Evolutionary conservation across 1,140 invertebrate species (phyloP).

Genomic region (Aplysia californica): DNA sequence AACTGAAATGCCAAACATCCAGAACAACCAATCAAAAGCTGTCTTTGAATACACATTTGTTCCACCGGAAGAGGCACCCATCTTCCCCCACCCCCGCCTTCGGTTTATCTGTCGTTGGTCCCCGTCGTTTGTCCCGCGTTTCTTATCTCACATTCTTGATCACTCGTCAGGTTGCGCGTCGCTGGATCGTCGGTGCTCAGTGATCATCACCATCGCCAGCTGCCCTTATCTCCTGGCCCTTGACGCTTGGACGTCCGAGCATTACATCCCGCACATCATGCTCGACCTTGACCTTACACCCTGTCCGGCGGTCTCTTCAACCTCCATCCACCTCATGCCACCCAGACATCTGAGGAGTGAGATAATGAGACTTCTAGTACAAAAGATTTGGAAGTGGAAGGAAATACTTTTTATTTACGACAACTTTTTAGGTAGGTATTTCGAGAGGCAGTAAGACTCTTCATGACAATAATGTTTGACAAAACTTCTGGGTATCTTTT

Average conservation of each 20-base stretch:
- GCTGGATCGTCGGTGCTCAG: not conserved
- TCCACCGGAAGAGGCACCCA: no score
- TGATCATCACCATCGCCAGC: conserved; percentile 10
- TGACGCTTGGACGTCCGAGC: not conserved
- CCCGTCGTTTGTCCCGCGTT: no score
- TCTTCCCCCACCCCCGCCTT: no score
- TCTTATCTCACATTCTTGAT: no score
- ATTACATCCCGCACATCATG: not conserved
- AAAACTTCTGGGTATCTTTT: no score
- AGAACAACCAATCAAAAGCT: no score
- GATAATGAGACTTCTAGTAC: not conserved
- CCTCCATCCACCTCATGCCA: conserved; percentile 1
- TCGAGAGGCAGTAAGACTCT: no score
- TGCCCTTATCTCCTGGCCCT: not conserved
- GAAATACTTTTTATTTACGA: conserved; percentile 10
- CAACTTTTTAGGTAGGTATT: conserved; percentile 14
- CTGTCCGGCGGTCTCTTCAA: not conserved
- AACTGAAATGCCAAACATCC: no score
- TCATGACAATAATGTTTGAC: no score
- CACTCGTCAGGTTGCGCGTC: conserved; percentile 1
- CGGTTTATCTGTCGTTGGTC: no score
- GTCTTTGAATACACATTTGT: no score
- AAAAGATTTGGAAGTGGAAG: not conserved
- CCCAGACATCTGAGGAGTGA: not conserved
- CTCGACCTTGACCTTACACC: not conserved